Conservation (phyloP, 2,888 invertebrate species). For the Drosophila lutescens region DNA sequence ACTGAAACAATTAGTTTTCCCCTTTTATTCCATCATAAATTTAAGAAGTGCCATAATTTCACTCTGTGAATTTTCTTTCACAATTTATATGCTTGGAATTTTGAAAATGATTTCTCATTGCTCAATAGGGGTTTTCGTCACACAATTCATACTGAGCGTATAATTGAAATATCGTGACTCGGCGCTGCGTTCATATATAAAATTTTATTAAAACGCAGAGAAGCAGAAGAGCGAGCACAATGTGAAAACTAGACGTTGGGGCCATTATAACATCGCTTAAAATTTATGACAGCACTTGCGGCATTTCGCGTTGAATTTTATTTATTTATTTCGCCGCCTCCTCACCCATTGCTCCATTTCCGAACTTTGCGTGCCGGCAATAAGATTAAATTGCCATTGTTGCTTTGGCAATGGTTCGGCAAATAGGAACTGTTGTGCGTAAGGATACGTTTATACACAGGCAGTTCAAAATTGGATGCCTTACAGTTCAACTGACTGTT, state of each 20-base stretch:
- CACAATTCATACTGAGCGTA: slow-evolving; percentile 64
- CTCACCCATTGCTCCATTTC: slow-evolving; percentile 29
- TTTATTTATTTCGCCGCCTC: slow-evolving; percentile 7
- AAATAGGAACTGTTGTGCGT: slow-evolving; percentile 43
- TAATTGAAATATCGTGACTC: slow-evolving; percentile 79
- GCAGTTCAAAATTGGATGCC: slow-evolving; percentile 47
- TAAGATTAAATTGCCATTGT: slow-evolving; percentile 49
- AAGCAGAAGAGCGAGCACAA: slow-evolving; percentile 43
- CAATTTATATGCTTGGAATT: neutral
- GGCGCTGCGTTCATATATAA: slow-evolving; percentile 48
- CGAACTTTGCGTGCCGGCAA: slow-evolving; percentile 67
- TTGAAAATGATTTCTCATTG: slow-evolving; percentile 27
- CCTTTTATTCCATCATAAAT: neutral
- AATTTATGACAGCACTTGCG: slow-evolving; percentile 74
- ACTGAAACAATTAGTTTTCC: neutral
- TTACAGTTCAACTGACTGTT: slow-evolving; percentile 38
- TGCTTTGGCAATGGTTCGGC: slow-evolving; percentile 35
- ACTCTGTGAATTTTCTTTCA: neutral
- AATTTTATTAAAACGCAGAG: slow-evolving; percentile 61
- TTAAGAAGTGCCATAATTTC: neutral
- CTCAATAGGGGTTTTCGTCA: slow-evolving; percentile 49
- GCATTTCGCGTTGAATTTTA: slow-evolving; percentile 45
- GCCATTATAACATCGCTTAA: slow-evolving; percentile 75
- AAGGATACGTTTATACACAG: slow-evolving; percentile 18
- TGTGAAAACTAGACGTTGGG: slow-evolving; percentile 61